A percentile compares a stretch with the other conserved stretches of the same genome.
These are phyloP conservation scores for Istiophorus platypterus DNA, from an alignment of 2,113 vertebrate species.

Conservation along the genomic window DNA sequence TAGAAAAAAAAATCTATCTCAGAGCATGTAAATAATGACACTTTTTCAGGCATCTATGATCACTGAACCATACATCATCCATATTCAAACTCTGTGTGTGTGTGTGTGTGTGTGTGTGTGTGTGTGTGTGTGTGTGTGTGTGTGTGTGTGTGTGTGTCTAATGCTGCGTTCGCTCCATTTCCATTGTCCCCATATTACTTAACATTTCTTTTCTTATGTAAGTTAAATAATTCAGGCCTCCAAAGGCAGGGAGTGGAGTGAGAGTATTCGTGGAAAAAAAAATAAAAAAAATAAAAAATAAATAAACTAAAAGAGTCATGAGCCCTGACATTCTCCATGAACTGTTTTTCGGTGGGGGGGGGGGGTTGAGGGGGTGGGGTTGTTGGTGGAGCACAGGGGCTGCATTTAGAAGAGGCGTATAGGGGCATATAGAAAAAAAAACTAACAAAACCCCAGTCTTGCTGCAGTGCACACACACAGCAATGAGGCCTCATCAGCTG, in stretches of 20 bases:
- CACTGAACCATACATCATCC: conserved; percentile 6
- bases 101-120: conserved; percentile 7
- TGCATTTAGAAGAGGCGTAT: conserved; percentile 35
- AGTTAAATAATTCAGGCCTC: conserved; percentile 73
- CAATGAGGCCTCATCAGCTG: conserved; percentile 45
- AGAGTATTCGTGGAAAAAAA: conserved; percentile 38
- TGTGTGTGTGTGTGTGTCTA: conserved; percentile 29
- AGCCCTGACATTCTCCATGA: conserved; percentile 31
- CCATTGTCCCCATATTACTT: conserved; percentile 58
- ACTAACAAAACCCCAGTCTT: conserved; percentile 8
- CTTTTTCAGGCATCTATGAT: conserved; percentile 12
- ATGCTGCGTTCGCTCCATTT: conserved; percentile 46
- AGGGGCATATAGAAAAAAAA: too few relatives aligned
- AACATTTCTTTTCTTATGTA: conserved; percentile 48
- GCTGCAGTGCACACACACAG: conserved; percentile 21
- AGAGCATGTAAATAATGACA: conserved; percentile 3
- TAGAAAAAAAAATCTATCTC: conserved; percentile 18
- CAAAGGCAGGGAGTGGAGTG: conserved; percentile 31
- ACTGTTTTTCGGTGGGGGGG: conserved; percentile 27
- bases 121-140: conserved; percentile 33
- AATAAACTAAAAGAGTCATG: conserved; percentile 57
- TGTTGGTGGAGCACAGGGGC: conserved; percentile 24
- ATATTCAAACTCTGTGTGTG: background rate
- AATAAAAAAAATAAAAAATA: conserved; percentile 41
- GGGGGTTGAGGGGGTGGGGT: too few relatives aligned